Base-by-base conservation (phyloP, 2,888 invertebrate species). In the Zaprionus lineosus region DNA sequence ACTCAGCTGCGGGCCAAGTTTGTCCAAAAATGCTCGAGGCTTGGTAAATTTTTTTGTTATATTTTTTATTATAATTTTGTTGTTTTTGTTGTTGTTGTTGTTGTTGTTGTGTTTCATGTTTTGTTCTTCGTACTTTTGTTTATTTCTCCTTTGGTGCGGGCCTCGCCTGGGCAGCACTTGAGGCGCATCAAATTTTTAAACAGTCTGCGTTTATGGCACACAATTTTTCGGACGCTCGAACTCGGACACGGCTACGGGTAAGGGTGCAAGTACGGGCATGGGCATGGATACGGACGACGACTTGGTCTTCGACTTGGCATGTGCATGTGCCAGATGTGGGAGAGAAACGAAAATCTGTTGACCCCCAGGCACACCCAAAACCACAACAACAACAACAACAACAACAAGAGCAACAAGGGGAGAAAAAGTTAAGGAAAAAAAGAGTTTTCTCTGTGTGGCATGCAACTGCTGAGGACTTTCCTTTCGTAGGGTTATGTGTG, bases 181-280 rank as follows among this genome's bases (percentile, higher is more conserved):
- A 83, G 81, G 81, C 81, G 70, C 73, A 83, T 79, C 75, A 81
- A 83, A 84, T 79, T 83, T 74, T 79, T 77, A 85, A 82, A 85
- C 81, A 79, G 86, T 85, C 81, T 83, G 74, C 86, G 74, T 79
- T 85, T 79, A 83, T 79, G 85, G 85, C 85, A 75, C 83, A 82
- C 78, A 78, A 71, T 82, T 78, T n/a, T n/a, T n/a, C n/a, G n/a
- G n/a, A n/a, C n/a, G n/a, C n/a, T n/a, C n/a, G n/a, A n/a, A n/a
- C n/a, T 68, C 51, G 64, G 64, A 67, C 70, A 70, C 36, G 26
- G 14, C 63, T 41, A n/a, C n/a, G n/a, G n/a, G n/a, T n/a, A n/a
- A n/a, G n/a, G n/a, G n/a, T n/a, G n/a, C n/a, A n/a, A n/a, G n/a
- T n/a, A n/a, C 55, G 28, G 18, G 43, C 61, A 33, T 41, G 24